A percentile compares a stretch with the other conserved stretches of the same genome.
Evolutionary conservation across 2,888 invertebrate genomes (phyloP).

Genomic region (Augiades crinisus): DNA sequence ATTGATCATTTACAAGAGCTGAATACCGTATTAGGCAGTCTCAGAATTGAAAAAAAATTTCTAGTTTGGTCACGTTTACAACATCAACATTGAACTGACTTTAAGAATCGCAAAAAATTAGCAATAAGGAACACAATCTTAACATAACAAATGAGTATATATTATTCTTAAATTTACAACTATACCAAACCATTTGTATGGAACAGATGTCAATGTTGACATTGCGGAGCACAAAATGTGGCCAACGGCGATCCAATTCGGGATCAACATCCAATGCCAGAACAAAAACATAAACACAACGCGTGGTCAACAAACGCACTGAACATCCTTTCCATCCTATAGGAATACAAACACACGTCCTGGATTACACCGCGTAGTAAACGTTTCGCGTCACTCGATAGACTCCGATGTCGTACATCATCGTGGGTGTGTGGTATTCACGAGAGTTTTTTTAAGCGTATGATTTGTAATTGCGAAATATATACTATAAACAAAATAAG

Average conservation of each 20-base stretch:
- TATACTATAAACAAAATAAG: slow-evolving; percentile 27
- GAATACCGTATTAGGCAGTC: slow-evolving; percentile 26
- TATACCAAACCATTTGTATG: slow-evolving; percentile 27
- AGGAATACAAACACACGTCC: slow-evolving; percentile 29
- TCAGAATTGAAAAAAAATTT: slow-evolving; percentile 13
- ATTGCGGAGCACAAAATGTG: slow-evolving; percentile 50
- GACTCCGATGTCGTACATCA: slow-evolving; percentile 44
- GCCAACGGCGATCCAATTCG: slow-evolving; percentile 65
- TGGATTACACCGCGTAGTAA: slow-evolving; percentile 37
- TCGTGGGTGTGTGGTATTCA: slow-evolving; percentile 35
- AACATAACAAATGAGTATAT: slow-evolving; percentile 1
- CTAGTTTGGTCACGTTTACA: slow-evolving; percentile 12
- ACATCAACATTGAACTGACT: slow-evolving; percentile 24
- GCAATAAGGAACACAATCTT: slow-evolving; percentile 4
- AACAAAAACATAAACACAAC: slow-evolving; percentile 70
- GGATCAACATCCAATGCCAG: slow-evolving; percentile 69
- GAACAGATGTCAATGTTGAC: slow-evolving; percentile 50
- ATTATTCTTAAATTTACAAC: slow-evolving; percentile 17
- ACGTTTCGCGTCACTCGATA: slow-evolving; percentile 31
- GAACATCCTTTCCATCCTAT: slow-evolving; percentile 44
- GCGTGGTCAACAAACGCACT: slow-evolving; percentile 62
- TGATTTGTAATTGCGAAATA: background rate
- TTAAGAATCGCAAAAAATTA: slow-evolving; percentile 14
- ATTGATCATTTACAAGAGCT: slow-evolving; percentile 52
- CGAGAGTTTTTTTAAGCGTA: background rate